Percentiles rank a stretch among this genome's conserved stretches.
These are phyloP conservation scores for Chrosomus eos DNA, from an alignment of 2,797 vertebrate genomes.

Conservation along the genomic window DNA sequence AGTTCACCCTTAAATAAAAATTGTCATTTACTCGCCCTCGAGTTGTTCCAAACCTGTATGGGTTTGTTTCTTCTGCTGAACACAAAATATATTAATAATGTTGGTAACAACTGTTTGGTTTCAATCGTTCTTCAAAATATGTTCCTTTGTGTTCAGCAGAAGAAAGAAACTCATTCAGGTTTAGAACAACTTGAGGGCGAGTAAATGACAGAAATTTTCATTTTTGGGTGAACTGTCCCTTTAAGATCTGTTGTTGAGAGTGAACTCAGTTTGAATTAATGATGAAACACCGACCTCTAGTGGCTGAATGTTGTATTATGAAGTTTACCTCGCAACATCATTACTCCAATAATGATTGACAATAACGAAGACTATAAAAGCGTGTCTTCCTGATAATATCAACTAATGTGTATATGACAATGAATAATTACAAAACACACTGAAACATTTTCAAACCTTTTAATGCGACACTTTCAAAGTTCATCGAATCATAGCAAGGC, in stretches of 20 bases:
- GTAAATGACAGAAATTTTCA: not conserved
- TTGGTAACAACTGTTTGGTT: too few species aligned
- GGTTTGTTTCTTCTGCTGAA: too few species aligned
- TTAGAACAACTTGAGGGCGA: not conserved
- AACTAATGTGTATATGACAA: not conserved
- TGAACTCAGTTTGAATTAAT: not conserved
- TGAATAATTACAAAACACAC: not conserved
- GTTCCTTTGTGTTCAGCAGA: too few species aligned
- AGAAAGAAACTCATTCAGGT: not conserved
- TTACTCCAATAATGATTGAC: not conserved
- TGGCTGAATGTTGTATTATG: not conserved
- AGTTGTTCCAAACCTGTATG: too few species aligned
- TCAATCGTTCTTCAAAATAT: too few species aligned
- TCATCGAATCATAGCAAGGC: constrained; percentile 18
- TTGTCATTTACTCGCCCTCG: too few species aligned
- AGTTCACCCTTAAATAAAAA: too few species aligned
- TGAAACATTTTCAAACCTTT: not conserved
- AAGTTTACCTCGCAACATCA: not conserved
- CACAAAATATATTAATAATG: too few species aligned
- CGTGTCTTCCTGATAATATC: not conserved
- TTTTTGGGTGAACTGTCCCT: not conserved
- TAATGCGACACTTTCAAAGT: not conserved
- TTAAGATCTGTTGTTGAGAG: not conserved
- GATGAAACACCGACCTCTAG: not conserved
- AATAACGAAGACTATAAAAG: not conserved